phyloP scores from a whole-genome alignment of 2,797 vertebrate genomes.

The Sparus aurata region DNA sequence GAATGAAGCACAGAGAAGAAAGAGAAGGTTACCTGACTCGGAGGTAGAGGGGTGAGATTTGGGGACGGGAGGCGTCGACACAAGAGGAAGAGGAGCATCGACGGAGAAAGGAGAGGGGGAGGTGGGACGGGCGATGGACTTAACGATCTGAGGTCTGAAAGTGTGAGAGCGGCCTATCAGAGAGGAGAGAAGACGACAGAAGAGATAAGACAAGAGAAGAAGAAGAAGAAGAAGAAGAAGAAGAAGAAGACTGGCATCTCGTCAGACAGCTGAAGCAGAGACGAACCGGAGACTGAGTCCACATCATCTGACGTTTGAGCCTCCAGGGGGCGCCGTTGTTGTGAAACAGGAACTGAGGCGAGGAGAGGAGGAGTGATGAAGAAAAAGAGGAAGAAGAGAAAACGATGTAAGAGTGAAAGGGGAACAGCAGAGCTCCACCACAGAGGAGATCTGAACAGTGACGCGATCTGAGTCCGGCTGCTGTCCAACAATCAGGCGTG shows the following conservation, averaged over 20 bases:
- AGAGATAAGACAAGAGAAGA: conserved; percentile 14
- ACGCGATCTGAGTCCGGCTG: no score
- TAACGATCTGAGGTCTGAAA: conserved; percentile 82
- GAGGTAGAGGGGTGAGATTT: conserved; percentile 47
- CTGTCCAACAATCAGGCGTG: not conserved
- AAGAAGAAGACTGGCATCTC: not conserved
- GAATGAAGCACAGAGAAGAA: not conserved
- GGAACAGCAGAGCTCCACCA: not conserved
- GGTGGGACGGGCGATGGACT: conserved; percentile 70
- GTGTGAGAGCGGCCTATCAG: conserved; percentile 66
- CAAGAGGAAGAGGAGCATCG: conserved; percentile 41
- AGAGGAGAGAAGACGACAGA: conserved; percentile 10
- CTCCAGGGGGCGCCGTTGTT: conserved; percentile 71
- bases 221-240: not conserved
- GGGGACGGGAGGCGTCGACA: conserved; percentile 35
- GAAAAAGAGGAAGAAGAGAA: conserved; percentile 4
- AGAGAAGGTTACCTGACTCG: conserved; percentile 69
- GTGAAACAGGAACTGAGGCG: conserved; percentile 70
- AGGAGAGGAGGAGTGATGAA: conserved; percentile 23
- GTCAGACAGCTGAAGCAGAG: conserved; percentile 16
- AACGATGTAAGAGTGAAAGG: conserved; percentile 10
- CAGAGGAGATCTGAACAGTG: conserved; percentile 1
- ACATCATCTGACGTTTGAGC: conserved; percentile 56
- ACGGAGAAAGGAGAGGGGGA: conserved; percentile 77
- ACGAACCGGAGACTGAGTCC: conserved; percentile 66